phyloP scores from a whole-genome alignment of 2,888 invertebrate genomes.

The Pyrrhosoma nymphula region DNA sequence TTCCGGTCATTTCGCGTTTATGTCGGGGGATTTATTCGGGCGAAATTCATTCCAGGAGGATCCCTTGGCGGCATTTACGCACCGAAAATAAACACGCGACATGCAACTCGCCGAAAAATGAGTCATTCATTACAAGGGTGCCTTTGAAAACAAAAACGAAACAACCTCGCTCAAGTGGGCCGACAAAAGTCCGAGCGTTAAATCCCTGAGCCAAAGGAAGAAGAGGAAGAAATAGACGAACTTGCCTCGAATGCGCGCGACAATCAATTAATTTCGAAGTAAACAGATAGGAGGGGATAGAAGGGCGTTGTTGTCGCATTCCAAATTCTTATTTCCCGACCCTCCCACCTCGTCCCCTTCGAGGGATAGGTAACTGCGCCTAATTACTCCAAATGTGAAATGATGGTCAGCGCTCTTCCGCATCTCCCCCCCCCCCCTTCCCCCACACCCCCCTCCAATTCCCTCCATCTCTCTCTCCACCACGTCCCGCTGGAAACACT shows the following conservation, averaged over 20 bases:
- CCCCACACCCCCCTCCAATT: too few species aligned
- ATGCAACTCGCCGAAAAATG: neutral
- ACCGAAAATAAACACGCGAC: neutral
- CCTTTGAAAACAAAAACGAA: neutral
- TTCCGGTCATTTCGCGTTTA: neutral
- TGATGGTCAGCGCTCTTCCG: constrained; percentile 16
- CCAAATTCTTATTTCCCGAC: neutral
- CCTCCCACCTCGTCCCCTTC: neutral
- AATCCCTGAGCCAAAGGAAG: neutral
- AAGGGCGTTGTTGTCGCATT: neutral
- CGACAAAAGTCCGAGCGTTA: neutral
- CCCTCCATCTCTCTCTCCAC: too few species aligned
- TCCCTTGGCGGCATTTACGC: neutral
- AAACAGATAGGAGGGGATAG: neutral
- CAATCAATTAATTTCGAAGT: neutral
- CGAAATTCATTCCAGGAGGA: neutral
- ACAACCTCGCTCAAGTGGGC: neutral
- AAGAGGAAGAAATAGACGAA: neutral
- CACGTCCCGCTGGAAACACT: neutral
- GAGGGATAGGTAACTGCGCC: constrained; percentile 16
- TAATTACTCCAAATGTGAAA: constrained; percentile 42
- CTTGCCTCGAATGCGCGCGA: neutral
- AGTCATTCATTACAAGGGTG: neutral
- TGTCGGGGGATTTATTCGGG: neutral
- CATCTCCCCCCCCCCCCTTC: neutral